Conservation (phyloP, 2,113 vertebrate genomes). For the Microcebus jonahi region DNA sequence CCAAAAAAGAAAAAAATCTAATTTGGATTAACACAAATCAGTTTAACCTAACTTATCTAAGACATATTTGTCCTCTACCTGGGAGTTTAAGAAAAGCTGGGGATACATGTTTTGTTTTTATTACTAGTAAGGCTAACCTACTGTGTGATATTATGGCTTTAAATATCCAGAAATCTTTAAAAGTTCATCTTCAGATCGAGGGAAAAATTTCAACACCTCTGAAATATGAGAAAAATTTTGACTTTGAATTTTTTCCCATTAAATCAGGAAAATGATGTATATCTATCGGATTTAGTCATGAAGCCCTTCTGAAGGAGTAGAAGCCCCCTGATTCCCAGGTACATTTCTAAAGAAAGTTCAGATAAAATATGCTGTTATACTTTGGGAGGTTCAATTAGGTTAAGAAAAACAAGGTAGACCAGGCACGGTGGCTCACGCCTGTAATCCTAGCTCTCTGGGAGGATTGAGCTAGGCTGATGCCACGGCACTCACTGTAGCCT, state of each 20-base stretch:
- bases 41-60: slow-evolving; percentile 1
- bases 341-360: not conserved
- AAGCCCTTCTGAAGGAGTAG: not conserved
- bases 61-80: not conserved
- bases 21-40: not conserved
- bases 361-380: no score
- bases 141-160: not conserved
- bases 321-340: not conserved
- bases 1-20: not conserved
- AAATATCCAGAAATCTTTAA: not conserved
- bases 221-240: not conserved
- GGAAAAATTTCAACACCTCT: not conserved
- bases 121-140: not conserved
- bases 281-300: not conserved
- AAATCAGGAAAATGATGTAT: not conserved
- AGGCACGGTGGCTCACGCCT: no score
- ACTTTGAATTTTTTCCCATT: not conserved
- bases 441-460: no score
- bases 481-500: no score
- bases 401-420: no score
- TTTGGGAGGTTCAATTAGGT: no score
- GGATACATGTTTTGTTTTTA: not conserved
- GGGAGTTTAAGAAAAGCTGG: not conserved
- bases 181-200: not conserved
- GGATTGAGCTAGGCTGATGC: no score